Evolutionary conservation across 2,888 invertebrate genomes (phyloP).

Genomic region (Dorcus hopei): DNA sequence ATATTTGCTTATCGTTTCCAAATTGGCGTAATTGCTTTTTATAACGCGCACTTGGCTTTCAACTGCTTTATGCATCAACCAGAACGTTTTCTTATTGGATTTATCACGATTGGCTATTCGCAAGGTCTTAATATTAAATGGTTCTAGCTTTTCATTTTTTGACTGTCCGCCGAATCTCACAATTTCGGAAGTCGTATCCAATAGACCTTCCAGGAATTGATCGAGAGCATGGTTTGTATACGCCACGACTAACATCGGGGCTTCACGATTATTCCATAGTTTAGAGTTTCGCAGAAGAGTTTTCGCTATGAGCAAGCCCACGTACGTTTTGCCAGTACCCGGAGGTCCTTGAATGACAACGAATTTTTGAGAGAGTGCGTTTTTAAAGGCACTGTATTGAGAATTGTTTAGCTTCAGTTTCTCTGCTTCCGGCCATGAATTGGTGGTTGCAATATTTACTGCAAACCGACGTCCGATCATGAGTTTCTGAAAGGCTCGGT

Average conservation of each 20-base stretch:
- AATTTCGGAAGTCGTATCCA: slow-evolving; percentile 57
- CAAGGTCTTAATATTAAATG: slow-evolving; percentile 4
- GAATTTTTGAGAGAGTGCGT: slow-evolving; percentile 67
- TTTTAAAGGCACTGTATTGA: slow-evolving; percentile 65
- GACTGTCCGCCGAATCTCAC: slow-evolving; percentile 69
- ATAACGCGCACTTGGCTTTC: not conserved
- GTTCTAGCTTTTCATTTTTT: slow-evolving; percentile 55
- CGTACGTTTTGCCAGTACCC: slow-evolving; percentile 76
- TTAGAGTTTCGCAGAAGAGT: slow-evolving; percentile 44
- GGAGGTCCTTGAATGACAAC: slow-evolving; percentile 78
- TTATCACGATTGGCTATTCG: not conserved
- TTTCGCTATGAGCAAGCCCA: slow-evolving; percentile 70
- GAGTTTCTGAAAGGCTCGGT: not conserved
- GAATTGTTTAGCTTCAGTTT: slow-evolving; percentile 59
- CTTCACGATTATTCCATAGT: slow-evolving; percentile 13
- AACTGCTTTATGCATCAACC: no score
- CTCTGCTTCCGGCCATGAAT: slow-evolving; percentile 56
- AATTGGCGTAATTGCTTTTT: not conserved
- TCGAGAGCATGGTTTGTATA: slow-evolving; percentile 85
- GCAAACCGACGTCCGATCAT: not conserved
- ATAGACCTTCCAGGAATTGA: slow-evolving; percentile 73
- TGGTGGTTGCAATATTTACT: not conserved
- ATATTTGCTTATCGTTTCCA: slow-evolving; percentile 1
- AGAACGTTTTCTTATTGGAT: no score
- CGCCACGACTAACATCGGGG: slow-evolving; percentile 73